Conservation (phyloP, 2,113 vertebrate genomes). For the Tachysurus vachellii region DNA sequence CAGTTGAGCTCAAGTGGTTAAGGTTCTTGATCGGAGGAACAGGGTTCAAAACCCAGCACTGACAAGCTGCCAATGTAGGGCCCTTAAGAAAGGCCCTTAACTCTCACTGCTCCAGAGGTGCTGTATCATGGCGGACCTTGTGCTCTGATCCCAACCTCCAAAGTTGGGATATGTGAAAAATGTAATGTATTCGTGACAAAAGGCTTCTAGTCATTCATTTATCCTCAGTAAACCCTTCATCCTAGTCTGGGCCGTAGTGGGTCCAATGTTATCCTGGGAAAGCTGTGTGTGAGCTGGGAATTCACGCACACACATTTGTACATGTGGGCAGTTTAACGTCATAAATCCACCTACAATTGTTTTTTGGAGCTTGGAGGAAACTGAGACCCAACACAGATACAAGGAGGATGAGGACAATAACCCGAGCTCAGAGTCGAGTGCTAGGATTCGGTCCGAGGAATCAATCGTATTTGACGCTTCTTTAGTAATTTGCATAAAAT, state of each 20-base stretch:
- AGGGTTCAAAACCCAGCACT: no score
- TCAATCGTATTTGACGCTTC: neutral
- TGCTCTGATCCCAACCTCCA: no score
- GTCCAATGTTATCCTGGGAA: neutral
- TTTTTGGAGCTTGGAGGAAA: neutral
- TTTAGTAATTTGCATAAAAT: neutral
- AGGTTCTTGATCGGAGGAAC: no score
- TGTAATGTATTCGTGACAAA: no score
- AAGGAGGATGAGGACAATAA: neutral
- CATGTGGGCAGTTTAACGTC: neutral
- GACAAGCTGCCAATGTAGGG: no score
- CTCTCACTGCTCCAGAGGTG: no score
- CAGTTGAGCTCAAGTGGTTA: no score
- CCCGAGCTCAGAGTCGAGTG: neutral
- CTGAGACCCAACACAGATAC: neutral
- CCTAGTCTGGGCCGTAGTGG: neutral
- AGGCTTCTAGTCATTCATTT: neutral
- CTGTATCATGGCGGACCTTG: no score
- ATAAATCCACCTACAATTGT: neutral
- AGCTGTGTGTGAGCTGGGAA: neutral
- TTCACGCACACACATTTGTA: neutral
- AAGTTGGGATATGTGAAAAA: no score
- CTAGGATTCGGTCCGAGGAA: neutral
- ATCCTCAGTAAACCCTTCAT: neutral
- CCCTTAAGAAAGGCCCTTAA: no score